phyloP scores from a whole-genome alignment of 2,797 vertebrate species.

The Gorsachius magnificus region DNA sequence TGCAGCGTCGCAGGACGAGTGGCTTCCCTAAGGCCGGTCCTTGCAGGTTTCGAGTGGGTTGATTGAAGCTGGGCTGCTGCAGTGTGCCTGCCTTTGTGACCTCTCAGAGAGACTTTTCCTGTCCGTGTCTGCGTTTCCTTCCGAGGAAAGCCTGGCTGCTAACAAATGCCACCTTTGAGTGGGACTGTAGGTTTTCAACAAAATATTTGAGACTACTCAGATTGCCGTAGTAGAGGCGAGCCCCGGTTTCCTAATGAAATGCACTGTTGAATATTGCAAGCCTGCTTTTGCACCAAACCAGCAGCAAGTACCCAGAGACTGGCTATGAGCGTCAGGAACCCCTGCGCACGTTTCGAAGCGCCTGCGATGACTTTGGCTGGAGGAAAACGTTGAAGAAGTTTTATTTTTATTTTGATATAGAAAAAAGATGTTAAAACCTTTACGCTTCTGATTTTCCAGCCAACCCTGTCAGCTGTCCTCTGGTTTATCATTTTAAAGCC shows the following conservation, averaged over 20 bases:
- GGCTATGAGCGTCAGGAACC: not conserved
- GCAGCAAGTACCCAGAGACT: not conserved
- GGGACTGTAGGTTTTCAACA: not conserved
- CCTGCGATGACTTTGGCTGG: not conserved
- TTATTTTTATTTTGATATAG: not conserved
- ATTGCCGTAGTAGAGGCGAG: not conserved
- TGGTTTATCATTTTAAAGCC: fast-evolving
- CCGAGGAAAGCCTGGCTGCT: not conserved
- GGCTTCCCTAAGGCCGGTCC: not conserved
- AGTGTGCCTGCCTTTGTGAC: not conserved
- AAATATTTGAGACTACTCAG: not conserved
- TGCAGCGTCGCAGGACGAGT: not conserved
- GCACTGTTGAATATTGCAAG: not conserved
- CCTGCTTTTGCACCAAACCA: not conserved
- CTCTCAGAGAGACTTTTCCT: not conserved
- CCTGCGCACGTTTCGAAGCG: fast-evolving
- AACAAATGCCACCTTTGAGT: not conserved
- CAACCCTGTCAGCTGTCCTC: not conserved
- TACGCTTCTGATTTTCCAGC: not conserved
- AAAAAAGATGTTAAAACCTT: not conserved
- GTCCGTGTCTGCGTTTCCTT: not conserved
- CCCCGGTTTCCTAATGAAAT: not conserved
- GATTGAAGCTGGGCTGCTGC: not conserved
- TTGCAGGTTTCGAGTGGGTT: not conserved
- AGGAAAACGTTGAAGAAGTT: not conserved